These are phyloP conservation scores for Rallus crepitans DNA, from an alignment of 2,797 vertebrate species.

Conservation along the genomic window DNA sequence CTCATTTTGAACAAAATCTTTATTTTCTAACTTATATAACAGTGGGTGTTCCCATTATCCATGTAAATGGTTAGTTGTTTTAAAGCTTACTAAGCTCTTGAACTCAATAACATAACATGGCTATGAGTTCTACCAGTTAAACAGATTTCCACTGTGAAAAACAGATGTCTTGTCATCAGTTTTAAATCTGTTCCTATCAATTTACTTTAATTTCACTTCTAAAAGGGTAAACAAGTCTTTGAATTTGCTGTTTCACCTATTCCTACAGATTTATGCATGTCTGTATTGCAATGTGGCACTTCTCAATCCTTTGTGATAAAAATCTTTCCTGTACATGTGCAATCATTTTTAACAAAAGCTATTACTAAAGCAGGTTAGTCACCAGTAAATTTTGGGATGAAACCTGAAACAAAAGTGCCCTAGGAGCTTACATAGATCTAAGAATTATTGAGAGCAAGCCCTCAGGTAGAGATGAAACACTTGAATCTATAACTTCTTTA, in stretches of 20 bases:
- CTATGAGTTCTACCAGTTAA: background rate
- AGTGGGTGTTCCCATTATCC: background rate
- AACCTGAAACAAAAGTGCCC: background rate
- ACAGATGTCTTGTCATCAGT: background rate
- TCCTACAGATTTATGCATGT: background rate
- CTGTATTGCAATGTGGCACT: background rate
- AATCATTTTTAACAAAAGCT: background rate
- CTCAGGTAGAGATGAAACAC: background rate
- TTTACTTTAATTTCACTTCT: background rate
- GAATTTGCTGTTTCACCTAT: background rate
- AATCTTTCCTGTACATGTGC: background rate
- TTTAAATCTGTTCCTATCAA: background rate
- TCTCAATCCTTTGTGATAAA: background rate
- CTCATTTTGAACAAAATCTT: background rate
- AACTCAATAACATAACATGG: background rate
- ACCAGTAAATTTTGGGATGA: background rate
- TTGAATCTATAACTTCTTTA: background rate
- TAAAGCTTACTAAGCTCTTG: background rate
- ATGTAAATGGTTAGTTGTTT: background rate
- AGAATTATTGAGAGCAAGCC: background rate
- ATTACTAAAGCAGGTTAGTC: background rate
- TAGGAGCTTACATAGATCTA: background rate
- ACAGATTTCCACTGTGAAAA: conserved; percentile 22
- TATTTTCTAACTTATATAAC: background rate
- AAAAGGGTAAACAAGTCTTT: background rate